phyloP scores from a whole-genome alignment of 2,797 vertebrate genomes.

The Artibeus jamaicensis region DNA sequence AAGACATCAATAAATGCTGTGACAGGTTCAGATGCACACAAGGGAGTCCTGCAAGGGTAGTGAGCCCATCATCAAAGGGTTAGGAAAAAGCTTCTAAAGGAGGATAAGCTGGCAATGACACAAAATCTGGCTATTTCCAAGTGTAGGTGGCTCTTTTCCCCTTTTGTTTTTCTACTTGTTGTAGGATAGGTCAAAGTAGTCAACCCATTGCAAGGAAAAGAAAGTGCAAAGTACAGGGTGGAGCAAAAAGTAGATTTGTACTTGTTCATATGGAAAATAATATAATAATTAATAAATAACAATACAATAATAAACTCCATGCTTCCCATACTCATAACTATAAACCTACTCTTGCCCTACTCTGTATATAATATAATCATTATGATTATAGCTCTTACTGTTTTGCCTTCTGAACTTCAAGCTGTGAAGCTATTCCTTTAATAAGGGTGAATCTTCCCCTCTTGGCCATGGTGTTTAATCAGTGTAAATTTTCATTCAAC shows the following conservation, averaged over 20 bases:
- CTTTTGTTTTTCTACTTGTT: not conserved
- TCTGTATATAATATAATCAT: not conserved
- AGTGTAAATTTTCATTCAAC: constrained; percentile 52
- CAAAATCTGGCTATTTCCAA: not conserved
- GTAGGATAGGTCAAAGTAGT: not conserved
- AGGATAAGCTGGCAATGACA: not conserved
- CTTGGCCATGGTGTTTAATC: not conserved
- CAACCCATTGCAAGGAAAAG: not conserved
- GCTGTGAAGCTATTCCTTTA: not conserved
- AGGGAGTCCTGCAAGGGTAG: not conserved
- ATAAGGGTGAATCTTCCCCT: not conserved
- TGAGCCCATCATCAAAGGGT: not conserved
- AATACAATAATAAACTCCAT: not conserved
- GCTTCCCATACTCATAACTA: not conserved
- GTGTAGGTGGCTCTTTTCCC: not conserved
- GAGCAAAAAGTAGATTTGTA: not conserved
- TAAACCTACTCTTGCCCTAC: not conserved
- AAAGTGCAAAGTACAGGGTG: not conserved
- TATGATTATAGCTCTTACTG: not conserved
- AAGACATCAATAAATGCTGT: not conserved
- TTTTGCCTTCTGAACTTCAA: not conserved
- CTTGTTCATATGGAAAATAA: not conserved
- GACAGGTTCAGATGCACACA: not conserved
- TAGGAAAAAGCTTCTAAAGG: not conserved
- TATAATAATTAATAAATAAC: not conserved